Conservation (phyloP, 2,113 vertebrate species). For the Scomber colias region DNA sequence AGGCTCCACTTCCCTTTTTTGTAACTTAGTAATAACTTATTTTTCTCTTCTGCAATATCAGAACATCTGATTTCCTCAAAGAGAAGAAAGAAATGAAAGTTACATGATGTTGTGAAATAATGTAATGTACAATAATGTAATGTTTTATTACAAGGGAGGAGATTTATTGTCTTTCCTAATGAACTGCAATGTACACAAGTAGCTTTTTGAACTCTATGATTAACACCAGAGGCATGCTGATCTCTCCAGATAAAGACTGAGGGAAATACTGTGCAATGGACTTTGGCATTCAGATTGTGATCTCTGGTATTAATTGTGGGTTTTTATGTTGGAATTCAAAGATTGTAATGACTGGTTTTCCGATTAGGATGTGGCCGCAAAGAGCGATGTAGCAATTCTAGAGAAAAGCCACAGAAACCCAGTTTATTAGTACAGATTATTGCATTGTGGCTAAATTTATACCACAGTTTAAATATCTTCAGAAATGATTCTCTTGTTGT, state of each 20-base stretch:
- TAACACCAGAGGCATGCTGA: background rate
- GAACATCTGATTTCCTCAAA: background rate
- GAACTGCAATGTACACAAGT: too few species aligned
- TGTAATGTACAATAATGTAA: too few species aligned
- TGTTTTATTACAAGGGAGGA: too few species aligned
- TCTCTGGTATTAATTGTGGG: conserved; percentile 17
- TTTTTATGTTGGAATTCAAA: conserved; percentile 12
- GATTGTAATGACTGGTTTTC: conserved; percentile 5
- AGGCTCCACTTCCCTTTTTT: background rate
- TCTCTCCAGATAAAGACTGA: conserved; percentile 16
- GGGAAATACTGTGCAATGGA: conserved; percentile 25
- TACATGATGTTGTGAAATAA: too few species aligned
- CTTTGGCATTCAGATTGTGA: conserved; percentile 38
- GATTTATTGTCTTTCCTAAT: background rate
- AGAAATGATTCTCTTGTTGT: too few species aligned
- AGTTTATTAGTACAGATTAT: too few species aligned
- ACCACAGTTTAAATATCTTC: too few species aligned
- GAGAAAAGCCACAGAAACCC: too few species aligned
- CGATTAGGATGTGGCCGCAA: background rate
- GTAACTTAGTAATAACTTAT: too few species aligned
- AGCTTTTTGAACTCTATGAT: too few species aligned
- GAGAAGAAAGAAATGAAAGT: background rate
- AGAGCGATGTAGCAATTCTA: background rate
- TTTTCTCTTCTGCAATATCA: too few species aligned
- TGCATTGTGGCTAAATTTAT: too few species aligned